Evolutionary conservation across 2,888 invertebrate genomes (phyloP), one percentile per base, ranked within the genome.

Genomic region (Epinotia brunnichana): DNA sequence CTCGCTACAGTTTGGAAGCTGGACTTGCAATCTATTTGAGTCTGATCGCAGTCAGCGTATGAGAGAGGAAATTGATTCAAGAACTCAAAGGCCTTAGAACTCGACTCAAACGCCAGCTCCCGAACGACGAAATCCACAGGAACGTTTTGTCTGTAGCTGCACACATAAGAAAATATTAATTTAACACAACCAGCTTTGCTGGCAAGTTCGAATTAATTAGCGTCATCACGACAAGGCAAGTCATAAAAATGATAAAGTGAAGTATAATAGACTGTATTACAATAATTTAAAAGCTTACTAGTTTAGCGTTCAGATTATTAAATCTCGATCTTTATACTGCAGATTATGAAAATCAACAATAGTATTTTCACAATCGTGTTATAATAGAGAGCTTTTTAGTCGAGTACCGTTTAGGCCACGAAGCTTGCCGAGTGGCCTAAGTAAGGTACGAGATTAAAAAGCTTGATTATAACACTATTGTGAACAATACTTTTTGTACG

Each of bases 71-170:
- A 96, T 85, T 96, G 96, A 89, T 95, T 95, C 88, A 99, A 95
- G 95, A 98, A 99, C 90, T 97, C 96, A 91, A 96, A 93, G 93
- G 97, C 97, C 91, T 97, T 97, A 90, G 96, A 96, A 87, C 93
- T 94, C 81, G 96, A 95, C 85, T 96, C 95, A 95, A 98, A 98
- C 87, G 97, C 97, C 95, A 99, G 95, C 94, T 97, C 96, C 91
- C 96, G 95, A 88, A 95, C 94, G 94, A 99, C 94, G 95, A 96
- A 97, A 90, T 96, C 95, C 94, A 98, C 95, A 84, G 97, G 96
- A 94, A 99, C 95, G 91, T 95, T 95, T 94, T 97, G 98, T 86
- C 98, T 98, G 95, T 97, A 98, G 95, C 98, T 98, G 96, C 90
- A 95, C 94, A 94, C 92, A 94, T 84, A 92, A 93, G 83, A 86